Conservation (phyloP, 2,888 invertebrate species). For the Erebia ligea region DNA sequence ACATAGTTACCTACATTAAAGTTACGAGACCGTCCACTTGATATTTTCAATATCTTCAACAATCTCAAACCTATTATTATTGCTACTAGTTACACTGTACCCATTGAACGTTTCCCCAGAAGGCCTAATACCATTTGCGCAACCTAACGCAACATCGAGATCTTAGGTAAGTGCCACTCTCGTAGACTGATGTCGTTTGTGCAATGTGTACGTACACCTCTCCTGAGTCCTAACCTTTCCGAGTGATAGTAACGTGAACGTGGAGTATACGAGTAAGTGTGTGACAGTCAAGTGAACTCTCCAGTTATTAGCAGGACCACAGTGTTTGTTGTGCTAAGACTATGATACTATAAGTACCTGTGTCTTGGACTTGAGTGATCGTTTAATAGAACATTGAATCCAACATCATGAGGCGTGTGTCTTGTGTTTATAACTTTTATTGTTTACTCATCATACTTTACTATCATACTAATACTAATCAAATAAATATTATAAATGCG, state of each 20-base stretch:
- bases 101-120: not conserved
- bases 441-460: too few species aligned
- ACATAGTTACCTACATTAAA: not conserved
- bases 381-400: not conserved
- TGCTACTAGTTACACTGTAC: not conserved
- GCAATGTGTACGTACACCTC: not conserved
- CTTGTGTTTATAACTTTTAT: too few species aligned
- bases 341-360: too few species aligned
- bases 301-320: not conserved
- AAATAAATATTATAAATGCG: too few species aligned
- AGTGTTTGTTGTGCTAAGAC: not conserved
- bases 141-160: not conserved
- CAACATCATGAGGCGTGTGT: not conserved
- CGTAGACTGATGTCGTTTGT: not conserved
- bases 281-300: not conserved
- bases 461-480: too few species aligned
- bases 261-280: not conserved
- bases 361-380: too few species aligned
- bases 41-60: too few species aligned
- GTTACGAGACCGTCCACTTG: too few species aligned
- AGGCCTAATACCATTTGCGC: not conserved
- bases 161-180: not conserved
- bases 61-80: not conserved
- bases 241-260: not conserved
- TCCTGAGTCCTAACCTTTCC: too few species aligned